A percentile compares a stretch with the other conserved stretches of the same genome.
Evolutionary conservation across 30 jellyfish, hydroid and myxozoan genomes (phyloP).

Genomic region (Hydractinia echinata): DNA sequence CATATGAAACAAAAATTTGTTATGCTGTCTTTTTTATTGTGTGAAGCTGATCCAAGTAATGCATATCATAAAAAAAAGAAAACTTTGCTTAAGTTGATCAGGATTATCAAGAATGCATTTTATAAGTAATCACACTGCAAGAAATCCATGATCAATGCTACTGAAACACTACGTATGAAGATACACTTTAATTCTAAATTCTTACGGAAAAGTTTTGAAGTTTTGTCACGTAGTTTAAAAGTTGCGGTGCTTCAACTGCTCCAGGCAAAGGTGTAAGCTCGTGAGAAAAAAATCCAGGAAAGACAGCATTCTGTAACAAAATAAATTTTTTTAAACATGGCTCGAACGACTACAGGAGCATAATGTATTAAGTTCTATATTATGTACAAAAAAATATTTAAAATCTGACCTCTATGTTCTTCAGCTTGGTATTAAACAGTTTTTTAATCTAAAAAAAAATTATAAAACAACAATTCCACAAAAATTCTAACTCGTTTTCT

Average conservation of each 20-base stretch:
- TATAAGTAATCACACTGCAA: no score
- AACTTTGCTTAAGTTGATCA: no score
- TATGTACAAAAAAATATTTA: no score
- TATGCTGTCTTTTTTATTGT: no score
- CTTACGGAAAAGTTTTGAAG: constrained; percentile 63
- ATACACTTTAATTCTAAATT: not conserved
- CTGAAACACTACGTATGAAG: no score
- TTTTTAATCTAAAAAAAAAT: not conserved
- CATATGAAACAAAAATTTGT: no score
- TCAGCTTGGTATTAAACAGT: no score
- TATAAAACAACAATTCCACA: not conserved
- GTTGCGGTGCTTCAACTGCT: constrained; percentile 84
- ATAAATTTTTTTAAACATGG: not conserved
- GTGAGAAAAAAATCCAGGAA: constrained; percentile 74
- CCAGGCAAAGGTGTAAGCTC: constrained; percentile 80
- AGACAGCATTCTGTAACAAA: constrained; percentile 42
- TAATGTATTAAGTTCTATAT: not conserved
- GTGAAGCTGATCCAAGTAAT: no score
- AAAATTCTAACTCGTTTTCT: not conserved
- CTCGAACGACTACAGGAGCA: not conserved
- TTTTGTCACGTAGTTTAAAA: constrained; percentile 62
- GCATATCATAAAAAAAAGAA: no score
- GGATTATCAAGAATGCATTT: no score
- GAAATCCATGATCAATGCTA: no score
- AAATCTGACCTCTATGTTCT: no score